Evolutionary conservation across 2,113 vertebrate genomes (phyloP), one percentile per base, ranked within the genome.

Genomic region (Pangasianodon hypophthalmus): DNA sequence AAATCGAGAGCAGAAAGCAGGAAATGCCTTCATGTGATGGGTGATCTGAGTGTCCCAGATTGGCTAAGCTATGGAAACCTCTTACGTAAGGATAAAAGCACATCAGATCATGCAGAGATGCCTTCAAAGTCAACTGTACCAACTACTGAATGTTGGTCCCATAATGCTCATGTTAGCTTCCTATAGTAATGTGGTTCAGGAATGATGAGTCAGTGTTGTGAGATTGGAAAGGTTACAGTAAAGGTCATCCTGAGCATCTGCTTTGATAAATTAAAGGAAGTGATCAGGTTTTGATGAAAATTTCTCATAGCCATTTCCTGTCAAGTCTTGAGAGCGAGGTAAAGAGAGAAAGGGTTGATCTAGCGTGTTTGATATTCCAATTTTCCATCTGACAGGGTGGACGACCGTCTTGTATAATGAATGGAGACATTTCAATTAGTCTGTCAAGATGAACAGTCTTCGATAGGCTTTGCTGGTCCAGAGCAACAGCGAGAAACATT

Each of bases 401-500:
- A 91, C 93, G 94, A 91, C 92, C 58, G 93, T 90, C 91, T 94
- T 91, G 87, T 93, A 93, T 96, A 96, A 96, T 96, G 94, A 96
- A 94, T 95, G 94, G 94, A 95, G 96, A 95, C 96, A 95, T 93
- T 94, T 96, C 96, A 96, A 96, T 96, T 96, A 96, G 95, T 93
- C 95, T 88, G 93, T 94, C 95, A 91, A 94, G 92, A 84, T 91
- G 94, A 94, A 95, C 95, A 95, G 94, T 94, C 94, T 94, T 91
- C 91, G 93, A 94, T 93, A 93, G 91, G 93, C 92, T 93, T 91
- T 93, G 92, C 93, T 92, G 92, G 67, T 7, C 37, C 29, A 4
- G 1, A 54, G 29, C 79, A 62, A 84, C 37, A 9, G 26, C 5
- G 2, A 81, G 79, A 81, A 13, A 52, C 29, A 24, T 84, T 88